These are phyloP conservation scores for Esperia sulphurella DNA, from an alignment of 2,888 invertebrate species.

Conservation along the genomic window DNA sequence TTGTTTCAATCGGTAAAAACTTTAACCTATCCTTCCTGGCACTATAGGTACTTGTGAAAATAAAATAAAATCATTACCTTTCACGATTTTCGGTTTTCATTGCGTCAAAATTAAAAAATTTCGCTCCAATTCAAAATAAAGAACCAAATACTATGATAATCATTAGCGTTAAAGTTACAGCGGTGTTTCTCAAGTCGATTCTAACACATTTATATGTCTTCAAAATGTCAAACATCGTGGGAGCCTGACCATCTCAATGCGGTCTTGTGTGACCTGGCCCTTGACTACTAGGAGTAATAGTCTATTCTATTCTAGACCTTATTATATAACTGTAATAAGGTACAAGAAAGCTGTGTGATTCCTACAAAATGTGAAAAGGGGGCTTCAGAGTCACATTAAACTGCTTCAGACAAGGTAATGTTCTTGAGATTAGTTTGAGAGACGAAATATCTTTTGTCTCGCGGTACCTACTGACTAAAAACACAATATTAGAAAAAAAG, in stretches of 20 bases:
- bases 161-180: too few species aligned
- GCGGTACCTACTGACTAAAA: too few species aligned
- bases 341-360: not conserved
- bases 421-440: not conserved
- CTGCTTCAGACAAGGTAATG: constrained; percentile 1
- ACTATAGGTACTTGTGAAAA: too few species aligned
- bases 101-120: too few species aligned
- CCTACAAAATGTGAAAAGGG: not conserved
- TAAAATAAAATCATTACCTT: too few species aligned
- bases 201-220: constrained; percentile 21
- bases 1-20: too few species aligned
- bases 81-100: too few species aligned
- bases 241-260: constrained; percentile 65
- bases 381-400: constrained; percentile 10
- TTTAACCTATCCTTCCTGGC: too few species aligned
- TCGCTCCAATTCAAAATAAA: too few species aligned
- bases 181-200: constrained; percentile 9
- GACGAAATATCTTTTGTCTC: too few species aligned
- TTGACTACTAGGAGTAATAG: constrained; percentile 12
- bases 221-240: constrained; percentile 47
- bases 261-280: constrained; percentile 43
- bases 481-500: too few species aligned
- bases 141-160: too few species aligned
- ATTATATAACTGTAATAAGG: not conserved
- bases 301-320: not conserved